A percentile compares a stretch with the other conserved stretches of the same genome.
Evolutionary conservation across 2,797 vertebrate species (phyloP).

Genomic region (Mareca penelope): DNA sequence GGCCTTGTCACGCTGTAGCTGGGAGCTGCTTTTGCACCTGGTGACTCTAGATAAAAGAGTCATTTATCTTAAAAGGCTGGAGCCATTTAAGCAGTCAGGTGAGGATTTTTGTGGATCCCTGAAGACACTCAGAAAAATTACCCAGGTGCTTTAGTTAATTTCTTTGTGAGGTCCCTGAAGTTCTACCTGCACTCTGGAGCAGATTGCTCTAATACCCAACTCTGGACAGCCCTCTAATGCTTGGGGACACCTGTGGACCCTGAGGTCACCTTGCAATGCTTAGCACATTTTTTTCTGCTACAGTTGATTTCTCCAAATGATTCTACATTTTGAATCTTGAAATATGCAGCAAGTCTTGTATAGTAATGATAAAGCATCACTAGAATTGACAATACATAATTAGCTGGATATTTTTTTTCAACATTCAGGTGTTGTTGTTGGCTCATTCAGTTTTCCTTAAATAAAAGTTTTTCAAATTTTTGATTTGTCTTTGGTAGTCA

Average conservation of each 20-base stretch:
- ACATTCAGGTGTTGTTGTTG: background rate
- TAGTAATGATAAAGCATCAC: background rate
- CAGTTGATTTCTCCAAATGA: background rate
- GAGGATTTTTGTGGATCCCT: background rate
- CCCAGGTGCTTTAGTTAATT: background rate
- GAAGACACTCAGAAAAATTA: background rate
- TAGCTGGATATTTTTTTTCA: background rate
- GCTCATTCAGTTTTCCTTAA: background rate
- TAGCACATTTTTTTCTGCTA: background rate
- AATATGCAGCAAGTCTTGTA: background rate
- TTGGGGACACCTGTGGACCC: background rate
- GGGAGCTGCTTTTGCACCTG: background rate
- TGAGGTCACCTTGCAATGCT: background rate
- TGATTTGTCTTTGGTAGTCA: background rate
- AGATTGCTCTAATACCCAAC: background rate
- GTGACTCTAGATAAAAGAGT: background rate
- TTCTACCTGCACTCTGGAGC: background rate
- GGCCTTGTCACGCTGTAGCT: background rate
- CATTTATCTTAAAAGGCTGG: background rate
- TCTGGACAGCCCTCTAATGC: background rate
- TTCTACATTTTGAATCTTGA: background rate
- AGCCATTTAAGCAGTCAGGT: background rate
- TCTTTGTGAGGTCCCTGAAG: background rate
- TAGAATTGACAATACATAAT: background rate
- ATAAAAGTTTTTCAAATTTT: background rate